Evolutionary conservation across 2,797 vertebrate species (phyloP).

Genomic region (Lemur catta): DNA sequence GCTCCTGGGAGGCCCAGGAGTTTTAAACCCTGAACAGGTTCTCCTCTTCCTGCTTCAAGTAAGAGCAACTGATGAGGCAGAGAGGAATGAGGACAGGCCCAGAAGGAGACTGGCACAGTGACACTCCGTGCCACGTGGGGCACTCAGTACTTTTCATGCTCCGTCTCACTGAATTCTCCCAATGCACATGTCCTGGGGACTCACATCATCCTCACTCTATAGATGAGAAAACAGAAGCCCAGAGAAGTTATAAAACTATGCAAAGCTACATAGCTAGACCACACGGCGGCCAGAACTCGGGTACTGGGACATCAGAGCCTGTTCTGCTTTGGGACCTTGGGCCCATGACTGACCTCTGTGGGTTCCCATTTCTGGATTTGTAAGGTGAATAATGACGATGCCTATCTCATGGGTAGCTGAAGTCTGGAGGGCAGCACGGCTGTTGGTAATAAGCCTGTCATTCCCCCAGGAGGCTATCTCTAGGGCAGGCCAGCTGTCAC

Average conservation of each 20-base stretch:
- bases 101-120: neutral
- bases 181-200: neutral
- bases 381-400: neutral
- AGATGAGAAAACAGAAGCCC: neutral
- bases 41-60: neutral
- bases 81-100: neutral
- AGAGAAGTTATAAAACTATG: neutral
- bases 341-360: neutral
- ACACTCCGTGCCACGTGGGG: neutral
- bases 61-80: neutral
- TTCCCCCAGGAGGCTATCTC: rapidly evolving
- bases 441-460: neutral
- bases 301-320: neutral
- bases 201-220: neutral
- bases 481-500: neutral
- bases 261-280: neutral
- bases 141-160: rapidly evolving
- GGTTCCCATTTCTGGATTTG: neutral
- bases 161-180: neutral
- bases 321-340: neutral
- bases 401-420: neutral
- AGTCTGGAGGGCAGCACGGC: neutral
- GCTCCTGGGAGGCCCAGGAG: neutral
- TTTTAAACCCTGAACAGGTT: neutral
- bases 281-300: neutral